Evolutionary conservation across 2,888 invertebrate species (phyloP).

Genomic region (Merodon equestris): DNA sequence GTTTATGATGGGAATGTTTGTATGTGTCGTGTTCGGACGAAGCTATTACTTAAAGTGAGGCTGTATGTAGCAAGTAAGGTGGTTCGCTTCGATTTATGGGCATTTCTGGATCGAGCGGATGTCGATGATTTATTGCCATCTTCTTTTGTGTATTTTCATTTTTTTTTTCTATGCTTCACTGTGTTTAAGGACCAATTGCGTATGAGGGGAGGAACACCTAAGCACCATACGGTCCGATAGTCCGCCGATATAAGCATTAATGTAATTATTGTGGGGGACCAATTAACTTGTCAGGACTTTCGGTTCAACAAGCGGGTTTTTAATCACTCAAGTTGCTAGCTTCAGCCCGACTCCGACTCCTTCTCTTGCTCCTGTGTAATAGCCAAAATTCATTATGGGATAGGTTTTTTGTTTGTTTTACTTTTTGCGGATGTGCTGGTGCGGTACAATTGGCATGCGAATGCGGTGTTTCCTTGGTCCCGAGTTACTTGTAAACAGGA

Average conservation of each 20-base stretch:
- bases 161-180: no score
- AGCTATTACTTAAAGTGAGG: slow-evolving; percentile 19
- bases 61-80: slow-evolving; percentile 1
- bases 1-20: no score
- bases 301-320: slow-evolving; percentile 48
- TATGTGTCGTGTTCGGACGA: not conserved
- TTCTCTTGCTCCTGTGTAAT: no score
- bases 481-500: not conserved
- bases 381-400: slow-evolving; percentile 27
- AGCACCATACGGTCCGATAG: slow-evolving; percentile 33
- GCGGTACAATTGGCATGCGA: slow-evolving; percentile 9
- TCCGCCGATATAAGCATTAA: slow-evolving; percentile 9
- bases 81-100: slow-evolving; percentile 8
- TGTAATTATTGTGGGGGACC: slow-evolving; percentile 46
- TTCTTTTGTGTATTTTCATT: no score
- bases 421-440: not conserved
- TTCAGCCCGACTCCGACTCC: no score
- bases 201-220: not conserved
- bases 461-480: not conserved
- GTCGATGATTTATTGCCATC: slow-evolving; percentile 4
- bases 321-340: slow-evolving; percentile 38
- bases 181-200: no score
- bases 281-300: slow-evolving; percentile 44
- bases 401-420: slow-evolving; percentile 3
- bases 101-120: not conserved